Percentiles rank a stretch among this genome's conserved stretches.
phyloP scores from a whole-genome alignment of 2,797 vertebrate species.

The Babyrousa celebensis region DNA sequence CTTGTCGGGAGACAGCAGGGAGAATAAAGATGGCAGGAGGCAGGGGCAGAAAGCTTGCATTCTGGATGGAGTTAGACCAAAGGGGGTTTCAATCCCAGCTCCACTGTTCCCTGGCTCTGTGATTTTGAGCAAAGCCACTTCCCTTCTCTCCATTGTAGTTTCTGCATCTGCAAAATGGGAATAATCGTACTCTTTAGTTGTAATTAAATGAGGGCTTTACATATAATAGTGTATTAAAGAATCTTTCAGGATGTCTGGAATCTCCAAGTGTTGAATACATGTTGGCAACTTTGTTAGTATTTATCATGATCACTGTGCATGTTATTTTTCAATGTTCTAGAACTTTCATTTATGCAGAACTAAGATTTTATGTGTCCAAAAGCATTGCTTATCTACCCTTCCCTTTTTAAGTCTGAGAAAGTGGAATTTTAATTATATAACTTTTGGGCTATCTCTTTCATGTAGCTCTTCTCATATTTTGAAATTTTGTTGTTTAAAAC shows the following conservation, averaged over 20 bases:
- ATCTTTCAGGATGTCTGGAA: background rate
- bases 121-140: background rate
- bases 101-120: background rate
- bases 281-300: background rate
- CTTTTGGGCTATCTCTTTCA: background rate
- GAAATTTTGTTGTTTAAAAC: conserved; percentile 1
- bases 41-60: too few relatives aligned
- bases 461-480: conserved; percentile 6
- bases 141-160: background rate
- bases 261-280: background rate
- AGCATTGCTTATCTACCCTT: background rate
- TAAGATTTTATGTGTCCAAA: background rate
- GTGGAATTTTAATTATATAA: conserved; percentile 1
- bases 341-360: background rate
- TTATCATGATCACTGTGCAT: background rate
- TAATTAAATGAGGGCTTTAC: background rate
- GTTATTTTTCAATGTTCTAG: background rate
- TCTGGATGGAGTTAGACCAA: background rate
- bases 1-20: background rate
- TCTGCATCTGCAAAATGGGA: background rate
- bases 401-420: background rate
- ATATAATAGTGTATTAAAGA: background rate
- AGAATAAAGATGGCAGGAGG: rapidly evolving
- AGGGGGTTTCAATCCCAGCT: background rate
- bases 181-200: background rate